A percentile compares a stretch with the other conserved stretches of the same genome.
Evolutionary conservation across 2,888 invertebrate species (phyloP).

Genomic region (Orgyia antiqua): DNA sequence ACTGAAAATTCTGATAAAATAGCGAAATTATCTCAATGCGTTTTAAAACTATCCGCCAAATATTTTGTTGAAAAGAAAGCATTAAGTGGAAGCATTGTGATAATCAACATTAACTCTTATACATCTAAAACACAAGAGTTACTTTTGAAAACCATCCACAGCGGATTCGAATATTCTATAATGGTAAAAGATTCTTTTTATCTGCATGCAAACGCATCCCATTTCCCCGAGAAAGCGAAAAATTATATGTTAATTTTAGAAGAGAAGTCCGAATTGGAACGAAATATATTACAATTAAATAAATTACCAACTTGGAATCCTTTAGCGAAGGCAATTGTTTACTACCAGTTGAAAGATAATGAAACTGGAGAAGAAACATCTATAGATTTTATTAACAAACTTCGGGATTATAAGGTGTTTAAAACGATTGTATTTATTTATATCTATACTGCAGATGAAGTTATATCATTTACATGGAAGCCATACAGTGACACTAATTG

Average conservation of each 20-base stretch:
- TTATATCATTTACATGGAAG: slow-evolving; percentile 63
- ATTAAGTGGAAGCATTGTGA: slow-evolving; percentile 69
- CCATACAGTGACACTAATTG: slow-evolving; percentile 65
- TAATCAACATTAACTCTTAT: slow-evolving; percentile 70
- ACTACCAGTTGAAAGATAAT: slow-evolving; percentile 49
- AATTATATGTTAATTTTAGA: slow-evolving; percentile 75
- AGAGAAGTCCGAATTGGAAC: slow-evolving; percentile 60
- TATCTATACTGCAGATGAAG: slow-evolving; percentile 41
- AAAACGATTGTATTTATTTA: slow-evolving; percentile 62
- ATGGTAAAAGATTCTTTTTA: slow-evolving; percentile 74
- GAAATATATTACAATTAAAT: slow-evolving; percentile 66
- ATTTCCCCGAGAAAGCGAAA: slow-evolving; percentile 74
- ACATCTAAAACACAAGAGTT: slow-evolving; percentile 55
- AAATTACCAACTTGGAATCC: slow-evolving; percentile 74
- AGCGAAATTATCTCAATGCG: slow-evolving; percentile 66
- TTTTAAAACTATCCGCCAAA: slow-evolving; percentile 72
- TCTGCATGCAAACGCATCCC: slow-evolving; percentile 69
- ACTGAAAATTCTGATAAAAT: slow-evolving; percentile 53
- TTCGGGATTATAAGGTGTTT: slow-evolving; percentile 55
- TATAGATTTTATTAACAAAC: slow-evolving; percentile 58
- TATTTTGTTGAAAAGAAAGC: slow-evolving; percentile 73
- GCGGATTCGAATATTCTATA: slow-evolving; percentile 65
- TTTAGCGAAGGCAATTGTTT: slow-evolving; percentile 66
- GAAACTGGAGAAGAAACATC: slow-evolving; percentile 46
- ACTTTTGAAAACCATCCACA: slow-evolving; percentile 63